A percentile compares a stretch with the other conserved stretches of the same genome.
phyloP scores from a whole-genome alignment of 2,888 invertebrate species.

The Dryadula phaetusa region DNA sequence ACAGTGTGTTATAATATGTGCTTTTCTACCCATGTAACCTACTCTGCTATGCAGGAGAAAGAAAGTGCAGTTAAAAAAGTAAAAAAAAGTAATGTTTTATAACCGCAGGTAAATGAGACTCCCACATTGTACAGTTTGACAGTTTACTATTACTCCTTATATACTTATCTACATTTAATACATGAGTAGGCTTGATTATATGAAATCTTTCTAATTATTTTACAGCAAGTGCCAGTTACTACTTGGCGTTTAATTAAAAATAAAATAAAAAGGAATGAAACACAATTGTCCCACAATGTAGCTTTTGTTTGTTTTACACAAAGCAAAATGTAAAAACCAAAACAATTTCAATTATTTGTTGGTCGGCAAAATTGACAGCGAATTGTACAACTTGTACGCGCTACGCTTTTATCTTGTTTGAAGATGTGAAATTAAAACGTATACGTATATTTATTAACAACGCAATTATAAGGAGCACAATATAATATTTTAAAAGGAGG shows the following conservation, averaged over 20 bases:
- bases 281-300: slow-evolving; percentile 8
- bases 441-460: neutral
- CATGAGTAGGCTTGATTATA: neutral
- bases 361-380: slow-evolving; percentile 2
- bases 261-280: slow-evolving; percentile 2
- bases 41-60: no score
- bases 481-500: neutral
- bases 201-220: neutral
- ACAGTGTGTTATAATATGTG: no score
- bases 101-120: neutral
- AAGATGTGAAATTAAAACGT: neutral
- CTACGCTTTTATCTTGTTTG: neutral
- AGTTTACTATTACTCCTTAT: neutral
- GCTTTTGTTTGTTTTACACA: slow-evolving; percentile 13
- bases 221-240: neutral
- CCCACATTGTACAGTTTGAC: neutral
- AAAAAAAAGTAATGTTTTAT: no score
- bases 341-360: slow-evolving; percentile 21
- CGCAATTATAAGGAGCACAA: neutral
- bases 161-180: no score
- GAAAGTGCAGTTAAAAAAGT: no score
- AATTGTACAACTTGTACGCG: neutral
- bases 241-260: neutral
- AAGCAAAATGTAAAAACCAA: slow-evolving; percentile 16
- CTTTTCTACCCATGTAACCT: no score